Conservation (phyloP, 2,113 vertebrate species). For the Heterotilapia buettikoferi region DNA sequence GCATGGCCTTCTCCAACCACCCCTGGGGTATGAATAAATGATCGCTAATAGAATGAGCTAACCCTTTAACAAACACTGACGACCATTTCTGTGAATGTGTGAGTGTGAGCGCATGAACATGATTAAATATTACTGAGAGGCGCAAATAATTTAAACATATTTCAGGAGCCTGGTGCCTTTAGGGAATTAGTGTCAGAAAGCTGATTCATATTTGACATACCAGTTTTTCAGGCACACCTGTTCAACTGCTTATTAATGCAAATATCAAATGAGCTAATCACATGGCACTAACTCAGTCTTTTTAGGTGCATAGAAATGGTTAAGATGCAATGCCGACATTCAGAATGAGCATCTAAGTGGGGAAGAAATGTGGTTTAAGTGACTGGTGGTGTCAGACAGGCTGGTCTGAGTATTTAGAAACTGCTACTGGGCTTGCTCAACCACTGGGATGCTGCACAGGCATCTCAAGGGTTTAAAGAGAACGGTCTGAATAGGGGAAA, state of each 20-base stretch:
- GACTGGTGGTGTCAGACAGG: background rate
- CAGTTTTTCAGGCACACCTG: background rate
- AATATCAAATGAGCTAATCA: background rate
- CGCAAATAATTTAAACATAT: constrained; percentile 30
- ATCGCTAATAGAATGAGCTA: constrained; percentile 40
- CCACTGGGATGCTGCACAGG: background rate
- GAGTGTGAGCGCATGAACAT: background rate
- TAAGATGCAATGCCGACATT: background rate
- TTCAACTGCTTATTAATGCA: background rate
- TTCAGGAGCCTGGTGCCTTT: background rate
- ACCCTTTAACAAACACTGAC: constrained; percentile 1
- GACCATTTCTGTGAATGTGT: background rate
- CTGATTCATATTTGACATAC: background rate
- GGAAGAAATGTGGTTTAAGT: background rate
- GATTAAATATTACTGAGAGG: constrained; percentile 52
- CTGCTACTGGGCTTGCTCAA: background rate
- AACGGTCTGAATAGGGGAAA: background rate
- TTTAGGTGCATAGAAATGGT: background rate
- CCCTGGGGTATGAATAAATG: constrained; percentile 42
- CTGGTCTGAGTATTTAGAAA: background rate
- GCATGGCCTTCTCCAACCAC: background rate
- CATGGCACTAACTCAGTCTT: background rate
- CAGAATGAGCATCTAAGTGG: background rate
- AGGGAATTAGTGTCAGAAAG: background rate
- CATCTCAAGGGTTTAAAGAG: background rate